phyloP scores from a whole-genome alignment of 2,888 invertebrate genomes.

The Lithosia quadra region DNA sequence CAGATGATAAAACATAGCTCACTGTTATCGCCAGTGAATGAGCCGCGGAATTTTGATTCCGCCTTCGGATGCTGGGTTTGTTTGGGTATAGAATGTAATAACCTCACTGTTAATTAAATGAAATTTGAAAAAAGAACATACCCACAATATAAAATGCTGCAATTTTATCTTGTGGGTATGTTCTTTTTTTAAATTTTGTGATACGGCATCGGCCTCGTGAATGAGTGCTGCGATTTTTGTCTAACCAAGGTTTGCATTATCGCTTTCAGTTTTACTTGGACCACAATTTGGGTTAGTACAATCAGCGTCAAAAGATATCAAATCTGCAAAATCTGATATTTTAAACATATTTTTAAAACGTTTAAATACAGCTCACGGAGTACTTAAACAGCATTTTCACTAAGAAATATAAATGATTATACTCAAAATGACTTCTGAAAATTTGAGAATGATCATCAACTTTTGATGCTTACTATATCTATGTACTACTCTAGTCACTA shows the following conservation, averaged over 20 bases:
- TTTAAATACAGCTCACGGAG: no score
- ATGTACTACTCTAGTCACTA: no score
- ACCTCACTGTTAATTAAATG: constrained; percentile 8
- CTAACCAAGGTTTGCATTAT: neutral
- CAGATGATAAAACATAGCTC: constrained; percentile 59
- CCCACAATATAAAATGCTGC: no score
- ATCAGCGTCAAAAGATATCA: no score
- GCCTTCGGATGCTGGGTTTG: constrained; percentile 1
- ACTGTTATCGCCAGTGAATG: constrained; percentile 45
- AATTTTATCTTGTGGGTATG: neutral
- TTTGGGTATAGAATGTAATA: constrained; percentile 13
- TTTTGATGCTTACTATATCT: no score
- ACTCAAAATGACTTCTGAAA: no score
- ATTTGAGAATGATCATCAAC: no score
- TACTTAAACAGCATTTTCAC: no score
- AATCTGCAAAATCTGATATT: no score
- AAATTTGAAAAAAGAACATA: no score
- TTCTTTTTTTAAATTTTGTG: neutral
- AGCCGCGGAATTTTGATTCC: constrained; percentile 23
- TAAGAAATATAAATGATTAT: no score
- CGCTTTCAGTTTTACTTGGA: neutral
- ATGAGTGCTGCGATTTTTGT: neutral
- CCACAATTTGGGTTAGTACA: neutral
- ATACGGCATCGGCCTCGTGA: neutral
- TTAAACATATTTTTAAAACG: no score